Percentiles rank a stretch among this genome's conserved stretches.
Evolutionary conservation across 2,888 invertebrate genomes (phyloP).

Genomic region (Scelioninae gen. 1): DNA sequence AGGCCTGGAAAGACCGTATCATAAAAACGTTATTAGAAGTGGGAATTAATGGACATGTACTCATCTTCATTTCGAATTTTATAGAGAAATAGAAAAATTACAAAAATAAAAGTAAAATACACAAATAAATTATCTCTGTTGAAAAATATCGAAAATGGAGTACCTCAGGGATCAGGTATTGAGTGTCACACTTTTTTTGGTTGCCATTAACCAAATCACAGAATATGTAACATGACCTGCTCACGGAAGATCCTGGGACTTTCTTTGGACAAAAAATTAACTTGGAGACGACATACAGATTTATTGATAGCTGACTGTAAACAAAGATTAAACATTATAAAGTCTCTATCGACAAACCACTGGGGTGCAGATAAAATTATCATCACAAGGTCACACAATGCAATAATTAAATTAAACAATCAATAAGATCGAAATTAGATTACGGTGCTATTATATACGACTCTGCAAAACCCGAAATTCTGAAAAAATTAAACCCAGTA

Average conservation of each 20-base stretch:
- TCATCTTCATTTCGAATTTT: background rate
- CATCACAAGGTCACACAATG: constrained; percentile 30
- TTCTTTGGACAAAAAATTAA: constrained; percentile 65
- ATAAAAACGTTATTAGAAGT: background rate
- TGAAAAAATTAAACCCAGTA: background rate
- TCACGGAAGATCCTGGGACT: constrained; percentile 46
- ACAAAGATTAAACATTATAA: constrained; percentile 60
- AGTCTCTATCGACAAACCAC: constrained; percentile 2
- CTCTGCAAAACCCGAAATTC: constrained; percentile 21
- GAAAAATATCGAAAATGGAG: no score
- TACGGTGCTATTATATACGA: constrained; percentile 58
- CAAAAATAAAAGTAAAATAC: background rate
- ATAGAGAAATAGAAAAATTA: background rate
- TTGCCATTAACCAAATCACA: background rate
- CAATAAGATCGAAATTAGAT: constrained; percentile 58
- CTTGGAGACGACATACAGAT: constrained; percentile 66
- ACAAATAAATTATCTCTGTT: no score
- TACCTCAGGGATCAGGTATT: background rate
- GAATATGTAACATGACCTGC: background rate
- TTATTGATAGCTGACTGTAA: constrained; percentile 37
- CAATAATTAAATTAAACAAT: no score
- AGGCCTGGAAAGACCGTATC: constrained; percentile 41
- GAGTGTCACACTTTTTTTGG: background rate
- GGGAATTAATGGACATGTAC: background rate
- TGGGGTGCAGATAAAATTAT: constrained; percentile 15